These are phyloP conservation scores for Murina feae DNA, from an alignment of 2,113 vertebrate species.

Conservation along the genomic window DNA sequence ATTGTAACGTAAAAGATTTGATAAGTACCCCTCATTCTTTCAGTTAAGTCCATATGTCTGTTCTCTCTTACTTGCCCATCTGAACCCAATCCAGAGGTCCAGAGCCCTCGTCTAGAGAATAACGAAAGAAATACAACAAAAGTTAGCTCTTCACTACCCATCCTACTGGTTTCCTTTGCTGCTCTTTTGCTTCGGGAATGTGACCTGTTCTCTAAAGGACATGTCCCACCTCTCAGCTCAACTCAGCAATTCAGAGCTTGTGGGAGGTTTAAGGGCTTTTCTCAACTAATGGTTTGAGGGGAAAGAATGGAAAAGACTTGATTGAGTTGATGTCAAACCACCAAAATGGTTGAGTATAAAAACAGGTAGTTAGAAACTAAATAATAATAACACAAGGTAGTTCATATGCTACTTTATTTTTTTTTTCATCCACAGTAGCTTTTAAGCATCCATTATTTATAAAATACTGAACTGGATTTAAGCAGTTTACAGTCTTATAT, in stretches of 20 bases:
- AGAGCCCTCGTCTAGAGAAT: no score
- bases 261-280: background rate
- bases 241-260: background rate
- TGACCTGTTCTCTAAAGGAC: background rate
- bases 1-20: background rate
- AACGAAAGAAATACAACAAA: background rate
- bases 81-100: background rate
- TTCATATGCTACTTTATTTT: background rate
- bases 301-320: background rate
- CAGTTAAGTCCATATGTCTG: background rate
- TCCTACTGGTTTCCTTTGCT: background rate
- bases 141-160: background rate
- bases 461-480: background rate
- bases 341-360: background rate
- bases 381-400: background rate
- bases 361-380: background rate
- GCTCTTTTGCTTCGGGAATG: background rate
- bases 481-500: background rate
- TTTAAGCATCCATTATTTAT: background rate
- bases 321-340: background rate
- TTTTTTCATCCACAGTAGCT: background rate
- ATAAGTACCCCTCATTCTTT: background rate
- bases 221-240: background rate
- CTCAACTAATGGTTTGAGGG: background rate
- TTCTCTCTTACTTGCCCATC: background rate